These are phyloP conservation scores for Sympetrum striolatum DNA, from an alignment of 2,888 invertebrate genomes.

Conservation along the genomic window DNA sequence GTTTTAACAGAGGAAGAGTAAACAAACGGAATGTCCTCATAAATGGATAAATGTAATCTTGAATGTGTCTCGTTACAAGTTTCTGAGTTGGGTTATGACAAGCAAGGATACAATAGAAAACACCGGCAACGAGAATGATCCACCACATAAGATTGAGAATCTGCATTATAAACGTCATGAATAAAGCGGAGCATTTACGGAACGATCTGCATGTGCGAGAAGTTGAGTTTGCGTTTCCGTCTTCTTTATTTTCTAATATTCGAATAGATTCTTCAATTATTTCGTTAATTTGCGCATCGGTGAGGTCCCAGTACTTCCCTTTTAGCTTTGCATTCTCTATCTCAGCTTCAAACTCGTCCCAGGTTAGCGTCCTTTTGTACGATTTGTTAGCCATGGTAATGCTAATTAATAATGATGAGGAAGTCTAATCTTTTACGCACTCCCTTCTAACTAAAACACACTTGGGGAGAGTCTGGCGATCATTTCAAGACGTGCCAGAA, in stretches of 20 bases:
- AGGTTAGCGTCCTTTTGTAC: background rate
- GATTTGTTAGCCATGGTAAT: background rate
- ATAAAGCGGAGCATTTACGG: slow-evolving; percentile 57
- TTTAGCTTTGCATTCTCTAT: slow-evolving; percentile 66
- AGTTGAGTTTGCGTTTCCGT: slow-evolving; percentile 47
- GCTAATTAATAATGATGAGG: background rate
- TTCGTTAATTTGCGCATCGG: slow-evolving; percentile 68
- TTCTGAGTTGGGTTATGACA: slow-evolving; percentile 71
- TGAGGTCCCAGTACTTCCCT: slow-evolving; percentile 67
- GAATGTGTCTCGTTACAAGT: slow-evolving; percentile 73
- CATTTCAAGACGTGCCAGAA: no score
- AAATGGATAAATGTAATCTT: slow-evolving; percentile 82
- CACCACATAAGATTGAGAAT: slow-evolving; percentile 53
- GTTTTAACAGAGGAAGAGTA: slow-evolving; percentile 77
- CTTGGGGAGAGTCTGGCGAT: no score
- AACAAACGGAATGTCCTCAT: slow-evolving; percentile 75
- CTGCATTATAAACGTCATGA: slow-evolving; percentile 48
- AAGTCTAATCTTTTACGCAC: no score
- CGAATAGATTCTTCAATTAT: slow-evolving; percentile 67
- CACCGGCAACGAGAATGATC: slow-evolving; percentile 55
- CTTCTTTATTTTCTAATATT: slow-evolving; percentile 56
- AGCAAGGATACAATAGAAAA: slow-evolving; percentile 60
- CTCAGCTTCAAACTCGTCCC: slow-evolving; percentile 62
- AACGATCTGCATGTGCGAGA: slow-evolving; percentile 57
- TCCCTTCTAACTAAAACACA: no score